Percentiles rank a stretch among this genome's conserved stretches.
Conservation (phyloP, 2,888 invertebrate genomes). For the Perdita meconis region DNA sequence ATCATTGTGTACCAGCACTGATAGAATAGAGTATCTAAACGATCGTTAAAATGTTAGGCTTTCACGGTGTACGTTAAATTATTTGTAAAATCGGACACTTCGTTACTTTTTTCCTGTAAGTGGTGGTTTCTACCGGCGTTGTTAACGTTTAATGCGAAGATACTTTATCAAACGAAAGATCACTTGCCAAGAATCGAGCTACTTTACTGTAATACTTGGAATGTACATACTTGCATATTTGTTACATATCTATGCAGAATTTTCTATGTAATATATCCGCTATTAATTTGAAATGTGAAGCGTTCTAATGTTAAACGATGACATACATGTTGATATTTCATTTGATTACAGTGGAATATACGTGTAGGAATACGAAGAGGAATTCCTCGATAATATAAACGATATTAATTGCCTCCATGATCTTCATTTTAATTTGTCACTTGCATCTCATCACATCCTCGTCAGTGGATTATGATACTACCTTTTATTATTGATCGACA, state of each 20-base stretch:
- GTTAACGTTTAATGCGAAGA: slow-evolving; percentile 27
- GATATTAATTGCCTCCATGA: slow-evolving; percentile 9
- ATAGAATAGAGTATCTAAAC: neutral
- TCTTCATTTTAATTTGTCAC: neutral
- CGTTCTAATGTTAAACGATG: neutral
- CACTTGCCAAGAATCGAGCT: slow-evolving; percentile 1
- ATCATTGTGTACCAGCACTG: slow-evolving; percentile 7
- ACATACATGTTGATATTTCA: neutral
- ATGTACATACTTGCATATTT: slow-evolving; percentile 3
- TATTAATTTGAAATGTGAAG: neutral
- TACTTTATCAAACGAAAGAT: slow-evolving; percentile 11
- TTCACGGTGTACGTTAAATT: slow-evolving; percentile 16
- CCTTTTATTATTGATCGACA: too few relatives aligned
- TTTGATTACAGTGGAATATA: slow-evolving; percentile 17
- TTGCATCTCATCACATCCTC: neutral
- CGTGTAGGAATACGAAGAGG: neutral
- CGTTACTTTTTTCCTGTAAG: too few relatives aligned
- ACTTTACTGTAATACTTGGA: slow-evolving; percentile 2
- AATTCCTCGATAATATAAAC: slow-evolving; percentile 3
- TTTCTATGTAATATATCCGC: slow-evolving; percentile 24
- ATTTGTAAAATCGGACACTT: slow-evolving; percentile 30
- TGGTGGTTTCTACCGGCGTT: slow-evolving; percentile 13
- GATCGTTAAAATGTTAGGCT: slow-evolving; percentile 13
- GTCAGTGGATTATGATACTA: neutral
- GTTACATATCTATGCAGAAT: slow-evolving; percentile 10